A percentile compares a stretch with the other conserved stretches of the same genome.
These are phyloP conservation scores for Chrysochloris asiatica DNA, from an alignment of 2,113 vertebrate species.

Conservation along the genomic window DNA sequence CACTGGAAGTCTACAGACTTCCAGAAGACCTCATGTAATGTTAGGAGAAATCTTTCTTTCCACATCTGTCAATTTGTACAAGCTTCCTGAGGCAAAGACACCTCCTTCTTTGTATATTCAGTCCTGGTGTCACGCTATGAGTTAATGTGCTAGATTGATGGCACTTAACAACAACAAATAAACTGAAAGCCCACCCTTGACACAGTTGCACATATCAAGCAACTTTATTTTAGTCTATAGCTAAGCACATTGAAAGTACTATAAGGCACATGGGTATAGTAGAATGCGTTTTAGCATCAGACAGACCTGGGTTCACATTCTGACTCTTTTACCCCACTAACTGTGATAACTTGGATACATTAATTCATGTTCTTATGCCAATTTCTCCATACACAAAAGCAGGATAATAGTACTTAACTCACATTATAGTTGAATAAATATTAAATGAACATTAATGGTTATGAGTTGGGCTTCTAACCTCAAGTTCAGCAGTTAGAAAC, in stretches of 20 bases:
- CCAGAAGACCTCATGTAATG: background rate
- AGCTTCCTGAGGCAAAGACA: background rate
- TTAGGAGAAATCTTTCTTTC: background rate
- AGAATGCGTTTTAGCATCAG: background rate
- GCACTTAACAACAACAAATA: background rate
- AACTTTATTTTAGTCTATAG: background rate
- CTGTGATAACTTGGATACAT: background rate
- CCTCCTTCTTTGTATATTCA: background rate
- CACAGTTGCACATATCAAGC: background rate
- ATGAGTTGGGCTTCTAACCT: too few species aligned
- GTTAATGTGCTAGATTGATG: background rate
- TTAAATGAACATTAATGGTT: too few species aligned
- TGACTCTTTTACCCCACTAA: background rate
- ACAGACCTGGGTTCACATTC: background rate
- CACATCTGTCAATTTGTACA: background rate
- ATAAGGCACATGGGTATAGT: background rate
- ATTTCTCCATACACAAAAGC: background rate
- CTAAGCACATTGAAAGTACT: background rate
- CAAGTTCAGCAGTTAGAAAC: too few species aligned
- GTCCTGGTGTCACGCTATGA: too few species aligned
- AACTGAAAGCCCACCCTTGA: background rate
- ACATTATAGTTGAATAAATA: background rate
- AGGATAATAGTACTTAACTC: background rate
- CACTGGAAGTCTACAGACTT: background rate
- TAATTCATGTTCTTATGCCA: background rate